phyloP scores from a whole-genome alignment of 2,797 vertebrate species.

The Falco rusticolus region DNA sequence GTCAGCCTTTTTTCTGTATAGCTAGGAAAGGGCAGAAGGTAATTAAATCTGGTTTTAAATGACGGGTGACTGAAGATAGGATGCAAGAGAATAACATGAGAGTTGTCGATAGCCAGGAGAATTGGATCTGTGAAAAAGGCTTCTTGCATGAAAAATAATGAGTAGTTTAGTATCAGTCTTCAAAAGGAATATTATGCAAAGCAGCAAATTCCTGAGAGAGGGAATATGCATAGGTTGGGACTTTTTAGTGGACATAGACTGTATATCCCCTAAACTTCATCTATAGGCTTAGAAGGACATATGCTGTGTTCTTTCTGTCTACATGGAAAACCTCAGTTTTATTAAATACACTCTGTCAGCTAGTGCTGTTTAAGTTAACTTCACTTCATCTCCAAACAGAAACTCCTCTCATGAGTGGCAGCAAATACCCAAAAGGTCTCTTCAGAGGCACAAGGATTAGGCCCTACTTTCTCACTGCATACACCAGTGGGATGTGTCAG shows the following conservation, averaged over 20 bases:
- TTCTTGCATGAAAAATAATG: conserved; percentile 44
- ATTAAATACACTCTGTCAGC: neutral
- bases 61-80: neutral
- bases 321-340: neutral
- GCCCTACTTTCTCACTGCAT: neutral
- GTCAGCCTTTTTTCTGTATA: neutral
- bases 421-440: neutral
- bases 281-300: neutral
- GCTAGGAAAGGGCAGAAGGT: conserved; percentile 9
- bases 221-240: neutral
- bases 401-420: neutral
- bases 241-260: neutral
- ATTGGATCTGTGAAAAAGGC: neutral
- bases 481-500: rapidly evolving
- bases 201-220: neutral
- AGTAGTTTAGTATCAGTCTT: neutral
- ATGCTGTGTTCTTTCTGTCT: neutral
- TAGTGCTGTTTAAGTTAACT: neutral
- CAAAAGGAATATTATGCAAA: neutral
- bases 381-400: neutral
- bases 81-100: neutral
- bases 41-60: neutral
- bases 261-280: neutral
- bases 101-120: neutral
- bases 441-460: neutral